phyloP scores from a whole-genome alignment of 2,888 invertebrate genomes.

The Zhengitettix transpicula region DNA sequence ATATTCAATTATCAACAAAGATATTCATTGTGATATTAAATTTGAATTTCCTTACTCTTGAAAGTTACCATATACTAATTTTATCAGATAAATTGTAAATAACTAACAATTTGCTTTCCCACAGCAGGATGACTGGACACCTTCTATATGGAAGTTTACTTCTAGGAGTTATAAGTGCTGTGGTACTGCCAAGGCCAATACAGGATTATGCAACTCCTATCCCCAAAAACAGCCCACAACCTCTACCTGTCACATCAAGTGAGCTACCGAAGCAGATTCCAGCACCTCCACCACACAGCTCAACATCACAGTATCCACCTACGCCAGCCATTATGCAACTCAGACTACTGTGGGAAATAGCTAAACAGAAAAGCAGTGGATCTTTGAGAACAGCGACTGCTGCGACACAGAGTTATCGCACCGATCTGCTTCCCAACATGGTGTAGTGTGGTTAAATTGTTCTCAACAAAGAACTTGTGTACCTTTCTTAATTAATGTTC shows the following conservation, averaged over 20 bases:
- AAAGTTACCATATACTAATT: too few species aligned
- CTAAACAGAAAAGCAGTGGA: not conserved
- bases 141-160: not conserved
- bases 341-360: constrained; percentile 9
- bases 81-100: too few species aligned
- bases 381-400: not conserved
- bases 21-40: too few species aligned
- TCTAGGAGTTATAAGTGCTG: not conserved
- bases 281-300: constrained; percentile 15
- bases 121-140: too few species aligned
- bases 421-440: not conserved
- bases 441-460: not conserved
- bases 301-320: constrained; percentile 10
- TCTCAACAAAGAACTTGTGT: too few species aligned
- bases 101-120: too few species aligned
- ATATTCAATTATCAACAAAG: too few species aligned
- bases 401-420: not conserved
- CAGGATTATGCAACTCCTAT: not conserved
- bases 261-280: constrained; percentile 29
- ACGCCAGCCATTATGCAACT: constrained; percentile 6
- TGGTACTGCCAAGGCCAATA: constrained; percentile 11
- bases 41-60: too few species aligned
- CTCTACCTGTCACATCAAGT: constrained; percentile 22
- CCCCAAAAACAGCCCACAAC: not conserved
- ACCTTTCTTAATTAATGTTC: too few species aligned